Evolutionary conservation across 1,140 invertebrate genomes (phyloP).

Genomic region (Cherax quadricarinatus): DNA sequence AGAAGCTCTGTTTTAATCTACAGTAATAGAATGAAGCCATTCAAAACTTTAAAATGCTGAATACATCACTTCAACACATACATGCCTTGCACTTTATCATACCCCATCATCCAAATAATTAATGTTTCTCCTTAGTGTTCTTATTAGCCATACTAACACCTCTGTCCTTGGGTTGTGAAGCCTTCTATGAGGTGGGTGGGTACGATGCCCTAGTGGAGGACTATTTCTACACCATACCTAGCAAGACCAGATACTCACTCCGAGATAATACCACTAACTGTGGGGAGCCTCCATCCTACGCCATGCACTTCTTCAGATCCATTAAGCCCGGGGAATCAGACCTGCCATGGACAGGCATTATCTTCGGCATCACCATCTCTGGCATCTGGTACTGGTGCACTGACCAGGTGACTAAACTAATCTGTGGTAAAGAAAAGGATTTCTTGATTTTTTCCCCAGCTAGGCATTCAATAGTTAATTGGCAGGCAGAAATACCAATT

Average conservation of each 20-base stretch:
- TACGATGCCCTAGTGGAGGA: constrained; percentile 76
- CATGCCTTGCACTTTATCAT: no score
- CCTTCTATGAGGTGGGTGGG: constrained; percentile 79
- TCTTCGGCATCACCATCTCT: constrained; percentile 79
- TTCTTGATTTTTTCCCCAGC: no score
- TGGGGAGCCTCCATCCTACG: constrained; percentile 76
- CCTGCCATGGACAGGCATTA: constrained; percentile 80
- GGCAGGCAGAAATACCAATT: no score
- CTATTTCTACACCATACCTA: constrained; percentile 76
- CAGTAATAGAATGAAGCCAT: no score
- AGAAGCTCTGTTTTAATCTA: no score
- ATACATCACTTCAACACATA: no score
- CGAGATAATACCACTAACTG: constrained; percentile 75
- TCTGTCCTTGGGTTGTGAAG: constrained; percentile 74
- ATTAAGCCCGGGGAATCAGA: constrained; percentile 78
- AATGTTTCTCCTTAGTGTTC: no score
- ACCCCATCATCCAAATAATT: no score
- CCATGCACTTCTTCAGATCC: constrained; percentile 79
- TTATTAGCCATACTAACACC: neutral
- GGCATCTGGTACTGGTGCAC: constrained; percentile 81
- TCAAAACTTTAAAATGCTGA: no score
- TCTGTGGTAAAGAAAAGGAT: no score
- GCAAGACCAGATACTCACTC: constrained; percentile 48
- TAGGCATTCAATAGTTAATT: no score
- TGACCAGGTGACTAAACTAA: constrained; percentile 77